These are phyloP conservation scores for Eueremaeus valkanovi DNA, from an alignment of 2,888 invertebrate genomes.

Conservation along the genomic window DNA sequence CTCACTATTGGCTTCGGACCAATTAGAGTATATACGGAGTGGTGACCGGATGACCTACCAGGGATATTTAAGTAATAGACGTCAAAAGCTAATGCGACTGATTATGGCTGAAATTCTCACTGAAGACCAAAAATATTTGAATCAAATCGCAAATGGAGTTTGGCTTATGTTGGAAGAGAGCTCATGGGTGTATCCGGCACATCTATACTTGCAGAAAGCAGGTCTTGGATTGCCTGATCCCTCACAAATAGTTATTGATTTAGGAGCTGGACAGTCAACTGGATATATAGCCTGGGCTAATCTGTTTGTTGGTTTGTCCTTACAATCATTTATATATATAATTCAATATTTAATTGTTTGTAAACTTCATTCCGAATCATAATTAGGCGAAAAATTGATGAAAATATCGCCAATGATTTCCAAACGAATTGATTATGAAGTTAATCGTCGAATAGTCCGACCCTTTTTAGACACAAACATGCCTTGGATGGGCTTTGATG, in stretches of 20 bases:
- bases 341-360: neutral
- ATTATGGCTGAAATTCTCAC: neutral
- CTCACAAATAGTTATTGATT: slow-evolving; percentile 2
- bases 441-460: neutral
- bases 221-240: slow-evolving; percentile 11
- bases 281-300: slow-evolving; percentile 14
- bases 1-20: neutral
- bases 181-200: slow-evolving; percentile 26
- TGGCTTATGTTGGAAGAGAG: slow-evolving; percentile 35
- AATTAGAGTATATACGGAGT: neutral
- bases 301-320: neutral
- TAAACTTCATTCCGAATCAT: neutral
- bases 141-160: slow-evolving; percentile 2
- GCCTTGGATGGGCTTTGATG: slow-evolving; percentile 16
- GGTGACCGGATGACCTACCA: slow-evolving; percentile 6
- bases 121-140: slow-evolving; percentile 12
- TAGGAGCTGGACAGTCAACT: slow-evolving; percentile 1
- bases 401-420: slow-evolving; percentile 14
- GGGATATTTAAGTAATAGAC: neutral
- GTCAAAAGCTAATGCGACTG: neutral
- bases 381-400: slow-evolving; percentile 8
- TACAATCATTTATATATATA: neutral
- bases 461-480: neutral
- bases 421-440: slow-evolving; percentile 31
- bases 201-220: slow-evolving; percentile 17